phyloP scores from a whole-genome alignment of 2,113 vertebrate species.

The Phyllopteryx taeniolatus region DNA sequence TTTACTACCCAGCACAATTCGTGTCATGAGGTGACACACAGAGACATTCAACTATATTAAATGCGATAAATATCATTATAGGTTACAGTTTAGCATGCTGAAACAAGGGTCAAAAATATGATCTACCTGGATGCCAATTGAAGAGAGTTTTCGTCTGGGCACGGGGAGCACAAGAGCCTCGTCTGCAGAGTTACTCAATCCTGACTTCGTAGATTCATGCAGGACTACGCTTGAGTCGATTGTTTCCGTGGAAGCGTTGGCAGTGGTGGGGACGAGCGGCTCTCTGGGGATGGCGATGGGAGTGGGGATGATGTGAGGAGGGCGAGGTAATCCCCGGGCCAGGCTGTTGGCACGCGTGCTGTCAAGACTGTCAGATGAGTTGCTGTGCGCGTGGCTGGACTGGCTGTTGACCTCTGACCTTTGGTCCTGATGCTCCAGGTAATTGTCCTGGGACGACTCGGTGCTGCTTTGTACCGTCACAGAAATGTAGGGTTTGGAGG shows the following conservation, averaged over 20 bases:
- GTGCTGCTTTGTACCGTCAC: constrained; percentile 99
- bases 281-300: constrained; percentile 80
- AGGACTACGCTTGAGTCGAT: constrained; percentile 42
- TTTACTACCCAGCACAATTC: constrained; percentile 20
- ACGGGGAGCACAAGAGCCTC: constrained; percentile 79
- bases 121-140: constrained; percentile 97
- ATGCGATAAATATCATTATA: constrained; percentile 5
- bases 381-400: constrained; percentile 88
- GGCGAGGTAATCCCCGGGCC: constrained; percentile 76
- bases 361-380: constrained; percentile 95
- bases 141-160: constrained; percentile 94
- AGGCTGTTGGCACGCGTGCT: constrained; percentile 91
- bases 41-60: constrained; percentile 9
- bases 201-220: constrained; percentile 75
- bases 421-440: constrained; percentile 92
- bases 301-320: constrained; percentile 72
- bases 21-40: constrained; percentile 18
- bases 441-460: constrained; percentile 96
- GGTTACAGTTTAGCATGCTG: constrained; percentile 6
- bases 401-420: constrained; percentile 95
- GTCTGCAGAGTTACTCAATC: constrained; percentile 74
- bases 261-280: constrained; percentile 62
- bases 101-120: background rate
- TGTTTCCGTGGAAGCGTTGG: constrained; percentile 63
- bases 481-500: constrained; percentile 97